Evolutionary conservation across 2,888 invertebrate genomes (phyloP).

Genomic region (Myopa tessellatipennis): DNA sequence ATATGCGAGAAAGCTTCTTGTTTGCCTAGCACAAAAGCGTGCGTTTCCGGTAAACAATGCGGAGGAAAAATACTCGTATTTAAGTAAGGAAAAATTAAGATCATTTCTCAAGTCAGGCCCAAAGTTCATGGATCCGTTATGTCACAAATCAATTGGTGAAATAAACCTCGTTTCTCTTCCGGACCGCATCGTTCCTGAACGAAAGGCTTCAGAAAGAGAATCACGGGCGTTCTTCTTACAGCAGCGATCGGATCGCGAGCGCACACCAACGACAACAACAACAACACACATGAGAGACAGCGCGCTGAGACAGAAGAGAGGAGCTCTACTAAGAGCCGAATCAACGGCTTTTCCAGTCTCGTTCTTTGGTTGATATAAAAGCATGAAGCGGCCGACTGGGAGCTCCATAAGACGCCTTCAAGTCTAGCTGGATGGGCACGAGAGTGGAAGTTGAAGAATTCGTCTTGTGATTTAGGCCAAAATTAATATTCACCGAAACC

Average conservation of each 20-base stretch:
- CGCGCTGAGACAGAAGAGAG: not conserved
- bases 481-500: conserved; percentile 40
- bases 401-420: conserved; percentile 69
- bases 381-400: conserved; percentile 59
- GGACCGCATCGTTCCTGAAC: not conserved
- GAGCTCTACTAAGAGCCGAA: not conserved
- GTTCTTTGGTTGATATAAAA: conserved; percentile 60
- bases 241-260: not conserved
- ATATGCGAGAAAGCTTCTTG: too few species aligned
- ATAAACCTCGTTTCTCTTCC: not conserved
- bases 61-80: too few species aligned
- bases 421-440: conserved; percentile 66
- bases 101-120: too few species aligned
- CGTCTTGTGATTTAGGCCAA: conserved; percentile 53
- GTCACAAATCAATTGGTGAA: too few species aligned
- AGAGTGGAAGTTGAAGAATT: conserved; percentile 65
- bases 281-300: not conserved
- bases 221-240: not conserved
- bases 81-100: too few species aligned
- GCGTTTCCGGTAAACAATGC: too few species aligned
- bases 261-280: not conserved
- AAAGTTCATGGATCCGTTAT: too few species aligned
- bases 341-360: conserved; percentile 10
- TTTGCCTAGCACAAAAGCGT: too few species aligned
- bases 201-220: not conserved